These are phyloP conservation scores for Limnephilus auricula DNA, from an alignment of 2,888 invertebrate genomes.

Conservation along the genomic window DNA sequence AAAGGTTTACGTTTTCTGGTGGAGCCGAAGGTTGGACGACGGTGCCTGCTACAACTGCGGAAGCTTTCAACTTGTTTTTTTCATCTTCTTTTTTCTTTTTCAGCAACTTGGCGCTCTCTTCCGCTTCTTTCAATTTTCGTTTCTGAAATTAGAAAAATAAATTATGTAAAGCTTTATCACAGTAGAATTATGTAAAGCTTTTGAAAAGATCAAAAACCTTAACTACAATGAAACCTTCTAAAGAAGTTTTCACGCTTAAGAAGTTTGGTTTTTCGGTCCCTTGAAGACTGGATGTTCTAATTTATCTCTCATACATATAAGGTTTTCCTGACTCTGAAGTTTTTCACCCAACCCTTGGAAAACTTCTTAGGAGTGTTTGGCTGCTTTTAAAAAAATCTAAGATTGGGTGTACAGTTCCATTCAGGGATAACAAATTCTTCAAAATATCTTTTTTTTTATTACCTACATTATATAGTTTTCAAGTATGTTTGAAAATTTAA, in stretches of 20 bases:
- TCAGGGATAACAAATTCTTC: too few species aligned
- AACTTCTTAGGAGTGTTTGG: too few species aligned
- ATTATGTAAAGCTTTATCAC: not conserved
- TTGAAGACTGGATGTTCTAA: too few species aligned
- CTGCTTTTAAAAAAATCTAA: not conserved
- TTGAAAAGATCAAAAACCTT: not conserved
- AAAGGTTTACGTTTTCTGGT: slow-evolving; percentile 56
- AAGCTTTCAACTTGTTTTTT: slow-evolving; percentile 68
- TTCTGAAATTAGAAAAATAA: slow-evolving; percentile 69
- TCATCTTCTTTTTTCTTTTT: slow-evolving; percentile 76
- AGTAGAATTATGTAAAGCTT: not conserved
- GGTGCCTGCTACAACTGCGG: slow-evolving; percentile 48
- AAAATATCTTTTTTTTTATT: too few species aligned
- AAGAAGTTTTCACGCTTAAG: too few species aligned
- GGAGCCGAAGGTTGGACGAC: slow-evolving; percentile 50
- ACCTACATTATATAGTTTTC: too few species aligned
- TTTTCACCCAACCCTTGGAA: too few species aligned
- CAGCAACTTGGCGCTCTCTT: slow-evolving; percentile 37
- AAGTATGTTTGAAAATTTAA: not conserved
- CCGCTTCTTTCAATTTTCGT: slow-evolving; percentile 72
- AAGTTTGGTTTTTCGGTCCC: too few species aligned
- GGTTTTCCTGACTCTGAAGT: too few species aligned
- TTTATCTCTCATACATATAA: too few species aligned
- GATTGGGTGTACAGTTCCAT: too few species aligned
- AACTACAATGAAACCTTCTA: too few species aligned